Evolutionary conservation across 2,888 invertebrate species (phyloP), one percentile per base, ranked within the genome.

Genomic region (Cremastobaeus sp.): DNA sequence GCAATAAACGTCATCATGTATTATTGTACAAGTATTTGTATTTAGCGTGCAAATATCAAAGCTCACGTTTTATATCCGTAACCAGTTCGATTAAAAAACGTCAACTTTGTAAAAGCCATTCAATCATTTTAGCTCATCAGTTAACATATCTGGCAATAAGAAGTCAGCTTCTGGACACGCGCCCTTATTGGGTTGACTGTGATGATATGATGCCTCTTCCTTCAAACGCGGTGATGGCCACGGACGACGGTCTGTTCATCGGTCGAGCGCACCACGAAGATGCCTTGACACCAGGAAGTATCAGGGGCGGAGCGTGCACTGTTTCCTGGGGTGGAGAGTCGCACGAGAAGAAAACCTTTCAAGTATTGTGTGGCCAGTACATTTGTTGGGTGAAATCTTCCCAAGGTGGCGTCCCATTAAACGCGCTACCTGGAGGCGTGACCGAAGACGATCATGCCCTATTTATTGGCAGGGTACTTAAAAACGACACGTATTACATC

Each of bases 361-460:
- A 85, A 77, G 79, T 84, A 30, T 77, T 84, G 12, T 84, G 84
- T n/a, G 78, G 78, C n/a, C 77, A 69, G 17, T 71, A 80, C 2
- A 71, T 84, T 15, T 77, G 76, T 12, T 87, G 87, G 87, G 78
- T 81, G 4, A 79, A 79, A 20, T 79, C 84, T 0, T 81, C 77
- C 65, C 77, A 76, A 1, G 86, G 86, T 1, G 78, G 81, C 25
- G 79, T 86, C 11, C 87, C 87, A 4, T 65, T 84, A 2, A 78
- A 84, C 2, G 86, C 87, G 0, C 71, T 87, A 41, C 82, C 83
- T 5, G 86, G 81, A 0, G 86, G 87, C 1, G 78, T 82, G 50
- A 83, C 84, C 0, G 81, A 82, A 41, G 82, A 85, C 5, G 82
- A 83, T 25, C 78, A 78, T 39, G 81, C 80, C 0, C 76, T 85